Conservation (phyloP, 2,113 vertebrate genomes). For the Myiozetetes cayanensis region DNA sequence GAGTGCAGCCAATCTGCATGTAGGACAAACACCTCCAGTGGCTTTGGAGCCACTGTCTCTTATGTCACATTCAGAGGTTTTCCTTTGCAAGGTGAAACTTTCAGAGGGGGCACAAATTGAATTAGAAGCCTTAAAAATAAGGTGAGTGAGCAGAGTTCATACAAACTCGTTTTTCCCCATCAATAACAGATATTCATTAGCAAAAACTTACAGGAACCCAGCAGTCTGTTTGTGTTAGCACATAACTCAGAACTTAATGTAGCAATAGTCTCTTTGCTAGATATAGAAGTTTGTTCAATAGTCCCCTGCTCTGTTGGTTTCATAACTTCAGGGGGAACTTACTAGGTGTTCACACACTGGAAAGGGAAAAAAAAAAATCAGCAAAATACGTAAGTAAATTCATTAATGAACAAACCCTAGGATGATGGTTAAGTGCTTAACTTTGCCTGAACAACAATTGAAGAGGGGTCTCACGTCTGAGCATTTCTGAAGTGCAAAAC, state of each 20-base stretch:
- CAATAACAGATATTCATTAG: neutral
- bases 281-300: neutral
- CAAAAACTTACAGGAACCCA: neutral
- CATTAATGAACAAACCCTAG: neutral
- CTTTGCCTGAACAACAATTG: neutral
- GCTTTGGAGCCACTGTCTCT: neutral
- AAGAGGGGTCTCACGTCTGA: neutral
- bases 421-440: neutral
- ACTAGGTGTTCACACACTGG: neutral
- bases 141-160: neutral
- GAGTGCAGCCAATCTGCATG: neutral
- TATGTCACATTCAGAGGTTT: neutral
- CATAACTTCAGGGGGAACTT: neutral
- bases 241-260: neutral
- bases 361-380: neutral
- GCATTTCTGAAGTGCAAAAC: neutral
- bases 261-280: neutral
- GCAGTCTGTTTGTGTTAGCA: neutral
- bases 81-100: neutral
- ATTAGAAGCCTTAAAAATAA: neutral
- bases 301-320: neutral
- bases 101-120: neutral
- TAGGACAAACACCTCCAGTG: neutral
- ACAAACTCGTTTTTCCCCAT: neutral
- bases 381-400: neutral